These are phyloP conservation scores for Arremon aurantiirostris DNA, from an alignment of 2,797 vertebrate genomes.

Conservation along the genomic window DNA sequence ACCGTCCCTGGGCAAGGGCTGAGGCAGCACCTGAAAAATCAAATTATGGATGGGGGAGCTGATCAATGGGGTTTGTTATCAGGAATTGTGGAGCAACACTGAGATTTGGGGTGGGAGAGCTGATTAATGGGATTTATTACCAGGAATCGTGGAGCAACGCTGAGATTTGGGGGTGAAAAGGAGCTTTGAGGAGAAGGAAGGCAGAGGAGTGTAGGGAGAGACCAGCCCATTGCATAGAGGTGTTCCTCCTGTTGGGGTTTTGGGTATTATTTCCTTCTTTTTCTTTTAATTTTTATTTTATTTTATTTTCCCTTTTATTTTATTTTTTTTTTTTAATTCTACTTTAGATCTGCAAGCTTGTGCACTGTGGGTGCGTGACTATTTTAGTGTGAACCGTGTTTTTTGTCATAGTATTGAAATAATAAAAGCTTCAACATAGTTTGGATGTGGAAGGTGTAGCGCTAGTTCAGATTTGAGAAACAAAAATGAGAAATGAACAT, in stretches of 20 bases:
- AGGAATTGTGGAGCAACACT: not conserved
- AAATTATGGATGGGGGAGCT: not conserved
- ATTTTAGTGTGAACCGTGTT: conserved; percentile 92
- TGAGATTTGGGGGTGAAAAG: conserved; percentile 30
- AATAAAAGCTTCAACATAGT: conserved; percentile 87
- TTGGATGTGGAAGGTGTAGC: conserved; percentile 91
- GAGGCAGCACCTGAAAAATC: not conserved
- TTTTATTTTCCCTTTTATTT: not conserved
- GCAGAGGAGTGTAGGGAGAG: conserved; percentile 39
- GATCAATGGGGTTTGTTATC: not conserved
- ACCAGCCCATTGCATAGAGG: conserved; percentile 78
- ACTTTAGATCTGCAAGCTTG: conserved; percentile 95
- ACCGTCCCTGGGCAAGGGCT: not conserved
- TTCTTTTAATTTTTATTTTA: not conserved
- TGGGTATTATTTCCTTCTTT: not conserved
- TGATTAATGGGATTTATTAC: not conserved
- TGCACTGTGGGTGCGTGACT: conserved; percentile 94
- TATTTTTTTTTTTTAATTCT: conserved; percentile 38
- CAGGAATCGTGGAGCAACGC: conserved; percentile 10
- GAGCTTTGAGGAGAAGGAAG: conserved; percentile 29
- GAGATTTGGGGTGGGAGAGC: not conserved
- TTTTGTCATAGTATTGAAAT: conserved; percentile 91
- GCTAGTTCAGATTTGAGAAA: conserved; percentile 77
- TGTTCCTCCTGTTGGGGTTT: conserved; percentile 57
- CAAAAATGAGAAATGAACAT: not conserved